phyloP scores from a whole-genome alignment of 1,140 invertebrate genomes.

The Ceratosolen fusciceps region DNA sequence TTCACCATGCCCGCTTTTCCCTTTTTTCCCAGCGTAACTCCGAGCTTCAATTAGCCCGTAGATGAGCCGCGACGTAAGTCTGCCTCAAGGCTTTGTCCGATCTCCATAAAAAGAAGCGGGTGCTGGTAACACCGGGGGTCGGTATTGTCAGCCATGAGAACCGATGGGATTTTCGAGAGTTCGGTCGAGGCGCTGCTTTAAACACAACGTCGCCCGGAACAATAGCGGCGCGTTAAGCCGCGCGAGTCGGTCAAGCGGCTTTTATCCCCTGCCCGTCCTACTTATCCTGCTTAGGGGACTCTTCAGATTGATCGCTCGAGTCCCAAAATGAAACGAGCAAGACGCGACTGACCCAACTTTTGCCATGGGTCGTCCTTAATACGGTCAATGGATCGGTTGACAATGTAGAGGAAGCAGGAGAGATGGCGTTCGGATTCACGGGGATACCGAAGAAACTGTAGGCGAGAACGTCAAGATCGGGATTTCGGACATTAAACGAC shows the following conservation, averaged over 20 bases:
- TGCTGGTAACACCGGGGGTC: conserved; percentile 6
- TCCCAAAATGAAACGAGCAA: background rate
- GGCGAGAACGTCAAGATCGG: no score
- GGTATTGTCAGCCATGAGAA: background rate
- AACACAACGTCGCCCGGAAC: conserved; percentile 4
- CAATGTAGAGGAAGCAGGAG: background rate
- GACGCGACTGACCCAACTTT: background rate
- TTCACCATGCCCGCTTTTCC: background rate
- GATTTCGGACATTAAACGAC: no score
- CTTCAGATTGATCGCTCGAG: conserved; percentile 31
- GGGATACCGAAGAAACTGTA: background rate
- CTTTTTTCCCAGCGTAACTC: background rate
- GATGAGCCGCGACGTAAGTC: background rate
- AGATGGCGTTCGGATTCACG: background rate
- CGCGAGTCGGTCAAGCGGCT: conserved; percentile 26
- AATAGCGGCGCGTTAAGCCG: conserved; percentile 30
- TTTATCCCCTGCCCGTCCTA: background rate
- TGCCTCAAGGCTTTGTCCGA: conserved; percentile 10
- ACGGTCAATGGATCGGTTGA: background rate
- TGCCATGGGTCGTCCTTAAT: background rate
- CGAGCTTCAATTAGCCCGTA: background rate
- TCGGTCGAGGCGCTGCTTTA: background rate
- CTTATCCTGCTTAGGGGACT: no score
- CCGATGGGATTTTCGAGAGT: background rate
- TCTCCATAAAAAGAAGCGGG: conserved; percentile 28